Conservation (phyloP, 2,797 vertebrate species). For the Pampus argenteus region DNA sequence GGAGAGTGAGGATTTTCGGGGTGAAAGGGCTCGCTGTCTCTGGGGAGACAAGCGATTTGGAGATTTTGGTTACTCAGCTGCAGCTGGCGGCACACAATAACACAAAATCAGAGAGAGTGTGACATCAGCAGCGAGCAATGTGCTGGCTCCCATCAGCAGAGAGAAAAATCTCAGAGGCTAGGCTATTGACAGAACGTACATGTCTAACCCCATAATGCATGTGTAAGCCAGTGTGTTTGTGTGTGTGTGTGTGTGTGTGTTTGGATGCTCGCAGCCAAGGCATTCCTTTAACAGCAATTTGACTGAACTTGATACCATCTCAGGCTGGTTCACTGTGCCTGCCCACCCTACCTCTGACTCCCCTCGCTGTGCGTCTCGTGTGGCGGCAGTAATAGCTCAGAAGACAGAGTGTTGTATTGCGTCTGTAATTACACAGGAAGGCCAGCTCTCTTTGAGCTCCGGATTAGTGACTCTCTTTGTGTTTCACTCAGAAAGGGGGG, state of each 20-base stretch:
- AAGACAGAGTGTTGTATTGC: conserved; percentile 70
- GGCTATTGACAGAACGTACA: conserved; percentile 86
- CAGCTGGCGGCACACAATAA: conserved; percentile 87
- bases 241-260: conserved; percentile 36
- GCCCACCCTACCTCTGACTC: conserved; percentile 24
- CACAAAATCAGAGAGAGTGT: conserved; percentile 88
- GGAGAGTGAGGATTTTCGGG: conserved; percentile 32
- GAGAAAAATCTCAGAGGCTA: conserved; percentile 89
- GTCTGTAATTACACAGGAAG: conserved; percentile 78
- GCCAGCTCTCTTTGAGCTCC: conserved; percentile 73
- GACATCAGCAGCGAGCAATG: conserved; percentile 92
- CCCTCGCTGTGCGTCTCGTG: conserved; percentile 43
- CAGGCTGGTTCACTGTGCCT: conserved; percentile 13
- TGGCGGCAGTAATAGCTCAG: conserved; percentile 54
- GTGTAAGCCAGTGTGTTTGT: conserved; percentile 21
- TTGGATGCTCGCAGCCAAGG: conserved; percentile 31
- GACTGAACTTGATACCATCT: conserved; percentile 46
- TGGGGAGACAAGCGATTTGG: conserved; percentile 76
- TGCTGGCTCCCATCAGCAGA: conserved; percentile 89
- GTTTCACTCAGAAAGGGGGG: conserved; percentile 43
- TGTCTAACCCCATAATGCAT: conserved; percentile 36
- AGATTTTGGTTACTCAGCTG: conserved; percentile 88
- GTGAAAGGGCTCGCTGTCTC: conserved; percentile 59
- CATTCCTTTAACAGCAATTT: conserved; percentile 65
- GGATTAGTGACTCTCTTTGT: conserved; percentile 76